A percentile compares a stretch with the other conserved stretches of the same genome.
These are phyloP conservation scores for Bombyx huttoni DNA, from an alignment of 2,888 invertebrate species.

Conservation along the genomic window DNA sequence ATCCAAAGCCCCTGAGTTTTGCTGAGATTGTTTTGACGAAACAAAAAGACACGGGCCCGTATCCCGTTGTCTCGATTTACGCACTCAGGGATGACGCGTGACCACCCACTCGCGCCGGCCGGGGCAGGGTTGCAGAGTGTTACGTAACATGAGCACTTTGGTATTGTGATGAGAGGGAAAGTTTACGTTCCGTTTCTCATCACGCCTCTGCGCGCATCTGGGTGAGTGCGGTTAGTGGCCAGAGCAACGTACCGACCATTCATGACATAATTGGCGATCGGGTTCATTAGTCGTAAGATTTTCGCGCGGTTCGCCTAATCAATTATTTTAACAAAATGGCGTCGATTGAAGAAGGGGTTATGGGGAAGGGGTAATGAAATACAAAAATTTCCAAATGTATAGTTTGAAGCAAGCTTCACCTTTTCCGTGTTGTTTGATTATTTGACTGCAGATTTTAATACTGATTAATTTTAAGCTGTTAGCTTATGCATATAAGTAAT, in stretches of 20 bases:
- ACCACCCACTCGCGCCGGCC: neutral
- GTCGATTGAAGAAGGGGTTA: too few relatives aligned
- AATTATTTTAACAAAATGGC: conserved; percentile 8
- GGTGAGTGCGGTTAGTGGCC: conserved; percentile 64
- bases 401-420: too few relatives aligned
- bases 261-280: conserved; percentile 63
- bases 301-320: conserved; percentile 22
- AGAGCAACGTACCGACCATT: conserved; percentile 62
- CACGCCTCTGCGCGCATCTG: conserved; percentile 61
- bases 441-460: too few relatives aligned
- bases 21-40: neutral
- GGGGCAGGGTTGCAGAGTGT: conserved; percentile 28
- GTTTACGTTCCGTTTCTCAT: conserved; percentile 59
- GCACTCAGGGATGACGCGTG: conserved; percentile 9
- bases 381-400: too few relatives aligned
- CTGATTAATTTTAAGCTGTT: too few relatives aligned
- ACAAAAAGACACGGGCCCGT: neutral
- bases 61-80: neutral
- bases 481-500: too few relatives aligned
- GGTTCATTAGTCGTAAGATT: conserved; percentile 50
- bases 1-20: too few relatives aligned
- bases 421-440: too few relatives aligned
- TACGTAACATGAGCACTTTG: conserved; percentile 41
- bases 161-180: conserved; percentile 66
- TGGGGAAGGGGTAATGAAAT: too few relatives aligned